These are phyloP conservation scores for Motacilla tschutschensis DNA, from an alignment of 2,113 vertebrate genomes.

Conservation along the genomic window DNA sequence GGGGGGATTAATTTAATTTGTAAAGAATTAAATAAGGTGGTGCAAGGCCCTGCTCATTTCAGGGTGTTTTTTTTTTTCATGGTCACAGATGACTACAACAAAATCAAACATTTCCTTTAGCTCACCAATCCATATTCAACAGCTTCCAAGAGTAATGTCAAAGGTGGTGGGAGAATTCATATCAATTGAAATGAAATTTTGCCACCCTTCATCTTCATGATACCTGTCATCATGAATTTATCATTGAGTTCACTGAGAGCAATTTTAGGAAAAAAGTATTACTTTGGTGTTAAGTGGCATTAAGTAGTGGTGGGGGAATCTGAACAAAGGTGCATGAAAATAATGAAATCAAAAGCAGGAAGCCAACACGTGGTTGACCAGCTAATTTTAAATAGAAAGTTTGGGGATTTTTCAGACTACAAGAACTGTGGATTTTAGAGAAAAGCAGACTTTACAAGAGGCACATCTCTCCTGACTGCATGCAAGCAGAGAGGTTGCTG, in stretches of 20 bases:
- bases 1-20: background rate
- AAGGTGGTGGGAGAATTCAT: background rate
- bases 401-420: conserved; percentile 19
- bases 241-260: background rate
- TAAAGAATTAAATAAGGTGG: background rate
- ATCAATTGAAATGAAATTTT: background rate
- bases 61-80: fast-evolving
- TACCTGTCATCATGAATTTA: background rate
- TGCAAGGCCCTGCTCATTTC: background rate
- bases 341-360: conserved; percentile 12
- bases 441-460: conserved; percentile 21
- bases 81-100: background rate
- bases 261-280: background rate
- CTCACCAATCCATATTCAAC: background rate
- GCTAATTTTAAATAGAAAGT: conserved; percentile 35
- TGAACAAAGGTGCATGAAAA: background rate
- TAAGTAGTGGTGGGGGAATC: background rate
- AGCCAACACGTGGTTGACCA: background rate
- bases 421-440: background rate
- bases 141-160: background rate
- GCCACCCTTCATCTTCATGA: background rate
- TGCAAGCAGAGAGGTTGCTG: conserved; percentile 38
- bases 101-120: background rate
- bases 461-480: conserved; percentile 38
- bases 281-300: background rate